Evolutionary conservation across 2,797 vertebrate genomes (phyloP), one percentile per base, ranked within the genome.

Genomic region (Dipus sagitta): DNA sequence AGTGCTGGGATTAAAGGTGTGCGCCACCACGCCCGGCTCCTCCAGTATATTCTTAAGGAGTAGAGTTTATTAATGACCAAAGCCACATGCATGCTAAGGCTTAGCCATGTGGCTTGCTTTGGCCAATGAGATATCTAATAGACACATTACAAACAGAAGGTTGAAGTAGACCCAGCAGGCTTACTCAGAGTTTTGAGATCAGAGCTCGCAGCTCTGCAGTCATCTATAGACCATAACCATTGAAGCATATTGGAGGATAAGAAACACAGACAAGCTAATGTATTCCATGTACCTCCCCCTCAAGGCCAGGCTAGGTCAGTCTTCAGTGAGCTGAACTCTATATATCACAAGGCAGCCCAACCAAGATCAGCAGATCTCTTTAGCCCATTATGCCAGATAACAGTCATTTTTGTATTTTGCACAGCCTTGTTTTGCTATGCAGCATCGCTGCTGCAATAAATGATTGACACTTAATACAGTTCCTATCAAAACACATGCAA

Each of bases 61-160:
- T 65, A 20, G 28, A 23, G 6, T 52, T 4, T 64, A 71, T 30
- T 62, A 75, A 60, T 23, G 8, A 67, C 38, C 32, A 23, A 67
- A 72, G n/a, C 70, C 30, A 15, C 6, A 24, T 54, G 20, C 1
- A 28, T 1, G 26, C 24, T 83, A 76, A 34, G 23, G 11, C 68
- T 72, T 58, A 77, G n/a, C 14, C 52, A 47, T 15, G 5, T 72
- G 78, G 68, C 68, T 82, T 90, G 32, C 54, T 90, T 88, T 86
- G 71, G 82, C 52, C 68, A 88, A 24, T 21, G 26, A 60, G n/a
- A 32, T 58, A 85, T 47, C 47, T 85, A 86, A 86, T 11, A 95
- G 28, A 42, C 2, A 83, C 1, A 30, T 28, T 85, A 20, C 26
- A 64, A 60, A 32, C 64, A 80, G 2, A 74, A 93, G 52, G n/a